Percentiles rank a stretch among this genome's conserved stretches.
These are phyloP conservation scores for Chelon labrosus DNA, from an alignment of 2,797 vertebrate genomes.

Conservation along the genomic window DNA sequence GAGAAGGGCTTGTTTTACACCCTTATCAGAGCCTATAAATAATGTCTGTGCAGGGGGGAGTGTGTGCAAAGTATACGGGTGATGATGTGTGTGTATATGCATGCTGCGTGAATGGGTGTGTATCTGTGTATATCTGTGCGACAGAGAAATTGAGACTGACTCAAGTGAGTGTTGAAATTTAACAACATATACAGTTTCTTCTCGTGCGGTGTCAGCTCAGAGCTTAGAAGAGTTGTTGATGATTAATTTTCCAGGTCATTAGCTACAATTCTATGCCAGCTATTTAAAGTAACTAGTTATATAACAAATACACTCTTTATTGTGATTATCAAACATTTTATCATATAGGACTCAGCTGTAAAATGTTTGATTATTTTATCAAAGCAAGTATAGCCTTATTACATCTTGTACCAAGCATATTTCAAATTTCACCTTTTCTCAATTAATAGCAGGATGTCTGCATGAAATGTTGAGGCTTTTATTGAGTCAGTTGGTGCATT, in stretches of 20 bases:
- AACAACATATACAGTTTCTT: conserved; percentile 62
- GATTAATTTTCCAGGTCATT: conserved; percentile 62
- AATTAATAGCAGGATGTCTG: background rate
- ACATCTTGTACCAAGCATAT: no score
- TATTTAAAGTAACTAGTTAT: background rate
- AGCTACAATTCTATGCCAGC: conserved; percentile 58
- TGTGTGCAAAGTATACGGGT: conserved; percentile 53
- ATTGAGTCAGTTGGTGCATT: background rate
- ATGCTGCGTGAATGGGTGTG: conserved; percentile 52
- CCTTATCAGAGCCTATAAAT: conserved; percentile 87
- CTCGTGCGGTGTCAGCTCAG: conserved; percentile 46
- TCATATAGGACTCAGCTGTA: background rate
- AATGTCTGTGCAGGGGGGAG: conserved; percentile 66
- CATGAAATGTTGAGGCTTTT: background rate
- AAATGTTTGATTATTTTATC: background rate
- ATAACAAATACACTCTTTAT: background rate
- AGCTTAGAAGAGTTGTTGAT: conserved; percentile 41
- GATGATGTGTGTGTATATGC: conserved; percentile 59
- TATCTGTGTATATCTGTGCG: conserved; percentile 54
- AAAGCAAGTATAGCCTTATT: background rate
- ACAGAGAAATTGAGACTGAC: conserved; percentile 52
- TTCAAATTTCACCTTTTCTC: no score
- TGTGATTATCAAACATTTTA: background rate
- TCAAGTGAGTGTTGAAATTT: conserved; percentile 79
- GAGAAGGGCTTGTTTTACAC: conserved; percentile 73